Evolutionary conservation across 1,140 invertebrate genomes (phyloP).

Genomic region (Asbolus verrucosus): DNA sequence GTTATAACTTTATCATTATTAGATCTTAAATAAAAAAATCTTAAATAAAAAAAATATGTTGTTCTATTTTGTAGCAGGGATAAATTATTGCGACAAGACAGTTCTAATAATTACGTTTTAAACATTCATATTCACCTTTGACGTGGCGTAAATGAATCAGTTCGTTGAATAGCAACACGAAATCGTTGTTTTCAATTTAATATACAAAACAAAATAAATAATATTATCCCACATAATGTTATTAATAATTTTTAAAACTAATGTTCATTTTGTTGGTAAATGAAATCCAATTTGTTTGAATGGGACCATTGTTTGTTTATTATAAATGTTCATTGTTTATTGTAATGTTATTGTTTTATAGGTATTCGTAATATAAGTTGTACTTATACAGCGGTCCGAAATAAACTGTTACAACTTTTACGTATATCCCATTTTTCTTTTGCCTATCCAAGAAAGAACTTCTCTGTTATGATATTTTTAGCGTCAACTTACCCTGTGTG

Average conservation of each 20-base stretch:
- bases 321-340: constrained; percentile 11
- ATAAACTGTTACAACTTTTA: constrained; percentile 24
- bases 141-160: constrained; percentile 32
- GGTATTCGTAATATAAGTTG: constrained; percentile 22
- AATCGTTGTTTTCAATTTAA: constrained; percentile 16
- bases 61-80: no score
- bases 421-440: not conserved
- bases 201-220: not conserved
- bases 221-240: not conserved
- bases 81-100: no score
- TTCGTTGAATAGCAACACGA: constrained; percentile 10
- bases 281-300: constrained; percentile 8
- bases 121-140: no score
- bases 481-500: no score
- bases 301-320: constrained; percentile 29
- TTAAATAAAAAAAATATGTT: no score
- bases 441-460: no score
- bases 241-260: constrained; percentile 1
- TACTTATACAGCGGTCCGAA: constrained; percentile 1
- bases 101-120: no score
- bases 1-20: no score
- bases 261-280: constrained; percentile 4
- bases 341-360: constrained; percentile 21
- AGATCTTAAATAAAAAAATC: no score
- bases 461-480: no score